Evolutionary conservation across 2,113 vertebrate genomes (phyloP).

Genomic region (Myotis brandtii): DNA sequence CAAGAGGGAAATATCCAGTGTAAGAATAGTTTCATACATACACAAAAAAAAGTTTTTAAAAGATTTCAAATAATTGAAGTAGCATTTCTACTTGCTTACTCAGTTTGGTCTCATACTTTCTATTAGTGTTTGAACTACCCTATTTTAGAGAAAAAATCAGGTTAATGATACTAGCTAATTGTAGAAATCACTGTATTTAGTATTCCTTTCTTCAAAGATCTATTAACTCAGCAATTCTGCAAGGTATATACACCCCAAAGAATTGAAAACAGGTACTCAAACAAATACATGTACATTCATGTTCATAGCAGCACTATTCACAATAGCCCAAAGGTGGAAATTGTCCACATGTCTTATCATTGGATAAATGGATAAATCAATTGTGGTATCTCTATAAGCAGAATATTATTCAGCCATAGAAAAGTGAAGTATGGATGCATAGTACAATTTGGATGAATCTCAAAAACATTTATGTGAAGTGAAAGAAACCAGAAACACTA

Average conservation of each 20-base stretch:
- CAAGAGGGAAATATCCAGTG: conserved; percentile 55
- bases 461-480: conserved; percentile 1
- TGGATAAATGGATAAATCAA: background rate
- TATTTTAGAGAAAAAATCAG: background rate
- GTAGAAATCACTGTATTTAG: conserved; percentile 3
- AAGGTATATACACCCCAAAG: background rate
- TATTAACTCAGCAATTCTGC: background rate
- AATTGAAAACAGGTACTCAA: background rate
- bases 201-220: conserved; percentile 37
- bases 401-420: background rate
- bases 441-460: background rate
- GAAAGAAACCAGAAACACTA: background rate
- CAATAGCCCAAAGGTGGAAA: background rate
- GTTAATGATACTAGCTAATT: background rate
- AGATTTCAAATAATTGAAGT: conserved; percentile 45
- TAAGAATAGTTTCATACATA: conserved; percentile 53
- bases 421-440: background rate
- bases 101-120: conserved; percentile 8
- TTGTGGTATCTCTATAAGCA: background rate
- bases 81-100: background rate
- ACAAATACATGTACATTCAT: background rate
- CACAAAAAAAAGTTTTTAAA: background rate
- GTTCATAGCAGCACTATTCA: background rate
- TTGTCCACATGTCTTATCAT: background rate
- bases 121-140: background rate